Conservation (phyloP, 2,797 vertebrate genomes). For the Aeoliscus strigatus region DNA sequence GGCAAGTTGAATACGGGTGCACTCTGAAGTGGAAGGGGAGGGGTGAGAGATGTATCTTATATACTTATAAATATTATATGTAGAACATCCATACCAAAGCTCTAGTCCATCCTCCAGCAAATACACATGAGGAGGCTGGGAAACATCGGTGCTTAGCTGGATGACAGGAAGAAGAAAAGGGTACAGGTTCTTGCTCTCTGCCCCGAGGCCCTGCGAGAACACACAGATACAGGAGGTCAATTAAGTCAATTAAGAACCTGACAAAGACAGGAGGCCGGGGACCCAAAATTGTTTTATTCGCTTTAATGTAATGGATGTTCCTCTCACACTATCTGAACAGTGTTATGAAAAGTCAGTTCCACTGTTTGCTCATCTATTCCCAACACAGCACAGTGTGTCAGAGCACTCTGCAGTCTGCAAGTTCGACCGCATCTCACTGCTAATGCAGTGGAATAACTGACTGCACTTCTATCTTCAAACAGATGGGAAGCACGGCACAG, state of each 20-base stretch:
- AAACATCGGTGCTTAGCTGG: slow-evolving; percentile 96
- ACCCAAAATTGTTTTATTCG: slow-evolving; percentile 1
- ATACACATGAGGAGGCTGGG: slow-evolving; percentile 94
- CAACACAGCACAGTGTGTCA: slow-evolving; percentile 1
- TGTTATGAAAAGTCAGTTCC: slow-evolving; percentile 5
- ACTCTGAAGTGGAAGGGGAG: slow-evolving; percentile 4
- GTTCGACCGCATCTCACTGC: background rate
- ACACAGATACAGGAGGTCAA: slow-evolving; percentile 26
- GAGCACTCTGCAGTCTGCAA: background rate
- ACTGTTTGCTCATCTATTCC: background rate
- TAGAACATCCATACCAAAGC: slow-evolving; percentile 82
- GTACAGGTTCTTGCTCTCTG: slow-evolving; percentile 94
- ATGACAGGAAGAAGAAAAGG: slow-evolving; percentile 96
- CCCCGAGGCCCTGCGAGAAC: slow-evolving; percentile 85
- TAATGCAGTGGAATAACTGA: background rate
- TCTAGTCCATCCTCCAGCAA: slow-evolving; percentile 96
- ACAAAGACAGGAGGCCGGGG: slow-evolving; percentile 5
- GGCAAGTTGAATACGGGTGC: background rate
- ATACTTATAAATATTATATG: slow-evolving; percentile 3
- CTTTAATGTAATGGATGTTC: slow-evolving; percentile 15
- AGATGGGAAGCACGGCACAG: background rate
- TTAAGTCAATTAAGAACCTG: slow-evolving; percentile 6
- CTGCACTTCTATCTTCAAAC: background rate
- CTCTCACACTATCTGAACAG: background rate
- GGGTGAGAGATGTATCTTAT: slow-evolving; percentile 18